Percentiles rank a stretch among this genome's conserved stretches.
Evolutionary conservation across 2,888 invertebrate species (phyloP).

Genomic region (Lasioglossum malachurum): DNA sequence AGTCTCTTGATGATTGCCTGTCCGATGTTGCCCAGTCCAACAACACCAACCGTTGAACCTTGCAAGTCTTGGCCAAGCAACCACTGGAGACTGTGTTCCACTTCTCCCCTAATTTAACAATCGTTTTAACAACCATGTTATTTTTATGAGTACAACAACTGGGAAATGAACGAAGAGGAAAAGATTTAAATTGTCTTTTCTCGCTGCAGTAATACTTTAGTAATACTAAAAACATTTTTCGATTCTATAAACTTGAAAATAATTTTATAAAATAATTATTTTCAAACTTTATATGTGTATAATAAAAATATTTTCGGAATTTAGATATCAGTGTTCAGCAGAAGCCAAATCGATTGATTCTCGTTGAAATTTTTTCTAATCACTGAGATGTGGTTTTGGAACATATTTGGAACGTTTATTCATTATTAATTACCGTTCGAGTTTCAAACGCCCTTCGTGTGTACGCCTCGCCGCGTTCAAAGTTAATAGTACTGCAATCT

Average conservation of each 20-base stretch:
- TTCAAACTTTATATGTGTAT: no score
- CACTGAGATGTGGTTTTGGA: no score
- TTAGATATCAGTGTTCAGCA: no score
- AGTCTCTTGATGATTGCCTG: slow-evolving; percentile 91
- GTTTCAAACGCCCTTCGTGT: slow-evolving; percentile 90
- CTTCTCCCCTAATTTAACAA: slow-evolving; percentile 77
- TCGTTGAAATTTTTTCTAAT: no score
- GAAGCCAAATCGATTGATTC: no score
- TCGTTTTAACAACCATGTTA: not conserved
- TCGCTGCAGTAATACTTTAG: no score
- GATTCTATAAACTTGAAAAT: no score
- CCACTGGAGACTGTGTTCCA: slow-evolving; percentile 91
- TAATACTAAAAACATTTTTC: no score
- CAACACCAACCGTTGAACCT: slow-evolving; percentile 92
- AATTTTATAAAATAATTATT: no score
- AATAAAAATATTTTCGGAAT: no score
- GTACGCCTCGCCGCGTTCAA: slow-evolving; percentile 92
- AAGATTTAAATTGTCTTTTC: not conserved
- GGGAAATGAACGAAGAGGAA: not conserved
- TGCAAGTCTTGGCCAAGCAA: slow-evolving; percentile 92
- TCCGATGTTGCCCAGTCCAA: slow-evolving; percentile 93
- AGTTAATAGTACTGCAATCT: slow-evolving; percentile 91
- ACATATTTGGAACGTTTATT: not conserved
- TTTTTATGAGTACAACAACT: not conserved
- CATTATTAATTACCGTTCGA: slow-evolving; percentile 86